A percentile compares a stretch with the other conserved stretches of the same genome.
Evolutionary conservation across 2,113 vertebrate species (phyloP).

Genomic region (Gopherus evgoodei): DNA sequence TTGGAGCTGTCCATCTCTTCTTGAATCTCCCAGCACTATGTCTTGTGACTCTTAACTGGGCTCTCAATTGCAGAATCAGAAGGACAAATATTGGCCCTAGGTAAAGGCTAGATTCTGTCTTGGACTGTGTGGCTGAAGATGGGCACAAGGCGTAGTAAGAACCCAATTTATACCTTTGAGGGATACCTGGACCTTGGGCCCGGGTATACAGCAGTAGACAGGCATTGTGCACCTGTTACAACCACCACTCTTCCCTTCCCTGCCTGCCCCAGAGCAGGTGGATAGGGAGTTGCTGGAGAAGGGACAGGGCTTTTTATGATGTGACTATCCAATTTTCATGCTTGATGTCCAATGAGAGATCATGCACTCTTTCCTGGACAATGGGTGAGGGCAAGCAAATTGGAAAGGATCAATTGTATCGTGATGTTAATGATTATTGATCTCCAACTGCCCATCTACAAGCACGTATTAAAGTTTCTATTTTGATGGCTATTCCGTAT

Average conservation of each 20-base stretch:
- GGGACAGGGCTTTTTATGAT: not conserved
- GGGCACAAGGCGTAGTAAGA: not conserved
- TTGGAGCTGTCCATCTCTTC: not conserved
- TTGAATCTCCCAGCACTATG: not conserved
- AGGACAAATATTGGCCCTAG: not conserved
- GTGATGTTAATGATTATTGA: not conserved
- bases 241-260: not conserved
- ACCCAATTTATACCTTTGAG: fast-evolving
- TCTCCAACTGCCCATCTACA: not conserved
- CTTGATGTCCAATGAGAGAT: not conserved
- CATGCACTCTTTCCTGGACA: not conserved
- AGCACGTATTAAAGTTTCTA: not conserved
- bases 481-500: not conserved
- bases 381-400: not conserved
- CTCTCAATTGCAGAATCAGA: not conserved
- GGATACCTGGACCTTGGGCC: no score
- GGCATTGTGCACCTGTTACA: fast-evolving
- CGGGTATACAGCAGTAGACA: not conserved
- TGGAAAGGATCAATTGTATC: not conserved
- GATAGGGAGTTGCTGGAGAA: not conserved
- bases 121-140: not conserved
- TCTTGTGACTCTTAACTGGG: fast-evolving
- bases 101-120: not conserved
- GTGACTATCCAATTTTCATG: not conserved
- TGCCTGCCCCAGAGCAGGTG: not conserved